Evolutionary conservation across 1,140 invertebrate genomes (phyloP), one percentile per base, ranked within the genome.

Genomic region (Cephus cinctus): DNA sequence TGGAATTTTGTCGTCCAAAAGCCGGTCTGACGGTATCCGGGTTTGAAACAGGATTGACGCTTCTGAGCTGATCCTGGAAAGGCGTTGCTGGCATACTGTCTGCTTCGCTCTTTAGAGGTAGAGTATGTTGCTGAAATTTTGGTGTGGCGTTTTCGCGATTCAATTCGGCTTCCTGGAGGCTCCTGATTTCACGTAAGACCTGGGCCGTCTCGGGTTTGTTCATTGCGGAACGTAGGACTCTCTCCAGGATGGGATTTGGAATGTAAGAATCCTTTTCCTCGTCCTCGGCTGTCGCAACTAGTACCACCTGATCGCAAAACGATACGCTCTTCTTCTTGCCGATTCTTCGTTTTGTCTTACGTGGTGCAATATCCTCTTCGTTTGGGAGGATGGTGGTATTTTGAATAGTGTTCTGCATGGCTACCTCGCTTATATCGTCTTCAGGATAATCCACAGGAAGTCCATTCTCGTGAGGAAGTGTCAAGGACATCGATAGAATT

Each of bases 281-380:
- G 57, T 95, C 92, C 61, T 94, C 92, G 0, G 92, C 92, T 12
- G 90, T 93, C 3, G 92, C 90, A 11, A 95, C 92, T 21, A 95
- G 75, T 46, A 92, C 91, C 0, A 96, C 92, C 74, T 94, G 90
- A 67, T 96, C 92, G 60, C 92, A 94, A 70, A 96, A 96, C 0
- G 92, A 94, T 1, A 96, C 93, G 57, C 89, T 92, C 69, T 95
- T 95, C 79, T 95, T 95, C 65, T 92, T 92, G 0, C 75, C 76
- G 19, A 73, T 61, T 5, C 83, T 80, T 43, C 86, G 80, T 54
- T 81, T 79, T 1, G 65, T 61, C 31, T 72, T 75, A 31, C 58
- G 63, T 12, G 65, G 69, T 2, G 64, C 60, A 16, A 75, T 72
- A 21, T 76, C 73, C 1, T 75, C 72, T 32, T 76, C 73, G 36